A percentile compares a stretch with the other conserved stretches of the same genome.
These are phyloP conservation scores for Corbicula japonica DNA, from an alignment of 2,888 invertebrate species.

Conservation along the genomic window DNA sequence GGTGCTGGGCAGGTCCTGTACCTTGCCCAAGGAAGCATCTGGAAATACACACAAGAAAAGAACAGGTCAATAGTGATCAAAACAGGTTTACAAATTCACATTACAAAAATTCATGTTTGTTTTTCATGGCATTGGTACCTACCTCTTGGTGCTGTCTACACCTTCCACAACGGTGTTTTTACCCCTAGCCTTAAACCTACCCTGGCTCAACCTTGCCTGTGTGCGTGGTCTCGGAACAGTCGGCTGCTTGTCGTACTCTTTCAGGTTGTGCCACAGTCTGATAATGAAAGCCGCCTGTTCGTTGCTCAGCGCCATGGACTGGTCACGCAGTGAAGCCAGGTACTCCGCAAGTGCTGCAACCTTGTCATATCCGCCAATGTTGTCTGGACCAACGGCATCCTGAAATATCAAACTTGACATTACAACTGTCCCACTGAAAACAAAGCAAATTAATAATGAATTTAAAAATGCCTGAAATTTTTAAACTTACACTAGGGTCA, in stretches of 20 bases:
- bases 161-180: slow-evolving; percentile 33
- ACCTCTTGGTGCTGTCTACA: slow-evolving; percentile 42
- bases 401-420: slow-evolving; percentile 27
- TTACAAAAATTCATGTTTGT: neutral
- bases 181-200: slow-evolving; percentile 1
- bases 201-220: neutral
- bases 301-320: slow-evolving; percentile 6
- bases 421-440: too few species aligned
- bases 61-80: too few species aligned
- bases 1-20: slow-evolving; percentile 40
- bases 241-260: slow-evolving; percentile 28
- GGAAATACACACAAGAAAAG: slow-evolving; percentile 1
- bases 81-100: too few species aligned
- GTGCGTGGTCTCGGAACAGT: slow-evolving; percentile 22
- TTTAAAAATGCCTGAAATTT: too few species aligned
- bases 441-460: too few species aligned
- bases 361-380: slow-evolving; percentile 16
- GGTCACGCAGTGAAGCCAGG: slow-evolving; percentile 10
- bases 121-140: neutral
- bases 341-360: slow-evolving; percentile 26
- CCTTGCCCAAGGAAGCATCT: slow-evolving; percentile 32
- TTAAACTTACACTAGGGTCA: too few species aligned
- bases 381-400: slow-evolving; percentile 41
- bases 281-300: slow-evolving; percentile 30
- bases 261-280: slow-evolving; percentile 31